Conservation (phyloP, 2,797 vertebrate species). For the Crossoptilon crossoptilon region DNA sequence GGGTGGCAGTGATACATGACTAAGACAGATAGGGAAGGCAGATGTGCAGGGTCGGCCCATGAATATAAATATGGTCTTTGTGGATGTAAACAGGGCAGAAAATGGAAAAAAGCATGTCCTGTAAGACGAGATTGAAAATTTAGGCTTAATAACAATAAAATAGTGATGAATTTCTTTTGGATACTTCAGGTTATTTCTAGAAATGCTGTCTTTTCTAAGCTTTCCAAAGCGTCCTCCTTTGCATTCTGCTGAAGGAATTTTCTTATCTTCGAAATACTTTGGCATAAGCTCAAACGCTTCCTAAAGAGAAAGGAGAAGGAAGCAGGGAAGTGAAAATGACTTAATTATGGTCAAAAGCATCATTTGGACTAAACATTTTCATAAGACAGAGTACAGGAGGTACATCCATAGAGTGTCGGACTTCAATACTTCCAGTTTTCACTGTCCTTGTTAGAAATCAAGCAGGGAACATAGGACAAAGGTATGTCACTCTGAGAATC, state of each 20-base stretch:
- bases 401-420: background rate
- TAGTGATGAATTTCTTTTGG: background rate
- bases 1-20: background rate
- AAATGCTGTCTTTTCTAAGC: background rate
- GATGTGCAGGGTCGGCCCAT: background rate
- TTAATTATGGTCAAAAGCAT: background rate
- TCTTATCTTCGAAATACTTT: background rate
- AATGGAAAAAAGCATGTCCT: rapidly evolving
- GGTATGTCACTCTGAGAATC: background rate
- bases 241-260: background rate
- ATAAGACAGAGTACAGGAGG: background rate
- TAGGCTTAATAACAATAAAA: background rate
- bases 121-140: background rate
- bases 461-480: background rate
- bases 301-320: background rate
- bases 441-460: background rate
- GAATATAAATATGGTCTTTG: background rate
- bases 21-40: background rate
- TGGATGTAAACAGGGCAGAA: background rate
- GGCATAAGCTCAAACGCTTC: background rate
- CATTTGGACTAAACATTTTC: background rate
- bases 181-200: background rate
- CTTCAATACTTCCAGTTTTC: background rate
- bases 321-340: background rate
- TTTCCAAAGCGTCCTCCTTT: background rate